Conservation (phyloP, 2,888 invertebrate species). For the Argynnis bischoffii region DNA sequence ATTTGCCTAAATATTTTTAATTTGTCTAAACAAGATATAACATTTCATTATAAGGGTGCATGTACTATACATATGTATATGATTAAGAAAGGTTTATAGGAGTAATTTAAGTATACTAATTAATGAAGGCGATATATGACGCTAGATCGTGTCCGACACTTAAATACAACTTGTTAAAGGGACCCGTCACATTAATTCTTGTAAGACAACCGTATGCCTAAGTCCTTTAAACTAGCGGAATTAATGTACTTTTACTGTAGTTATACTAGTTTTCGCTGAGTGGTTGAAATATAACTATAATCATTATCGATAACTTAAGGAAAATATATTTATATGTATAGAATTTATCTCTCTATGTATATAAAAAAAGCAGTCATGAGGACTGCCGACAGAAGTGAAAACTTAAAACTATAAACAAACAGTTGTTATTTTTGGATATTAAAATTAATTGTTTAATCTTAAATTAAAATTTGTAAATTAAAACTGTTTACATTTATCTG, state of each 20-base stretch:
- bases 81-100: slow-evolving; percentile 32
- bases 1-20: background rate
- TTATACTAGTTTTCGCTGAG: background rate
- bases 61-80: slow-evolving; percentile 14
- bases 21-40: background rate
- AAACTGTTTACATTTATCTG: no score
- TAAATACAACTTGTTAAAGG: slow-evolving; percentile 60
- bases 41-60: slow-evolving; percentile 13
- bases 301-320: no score
- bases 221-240: slow-evolving; percentile 44
- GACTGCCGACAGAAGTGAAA: no score
- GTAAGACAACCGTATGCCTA: slow-evolving; percentile 51
- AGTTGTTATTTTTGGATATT: no score
- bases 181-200: slow-evolving; percentile 59
- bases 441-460: no score
- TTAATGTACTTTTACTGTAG: background rate
- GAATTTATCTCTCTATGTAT: background rate
- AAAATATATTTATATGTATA: background rate
- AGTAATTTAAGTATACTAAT: slow-evolving; percentile 36
- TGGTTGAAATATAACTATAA: background rate
- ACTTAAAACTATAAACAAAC: no score
- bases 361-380: no score
- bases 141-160: slow-evolving; percentile 56
- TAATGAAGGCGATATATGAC: slow-evolving; percentile 39
- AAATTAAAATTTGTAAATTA: no score